phyloP scores from a whole-genome alignment of 2,888 invertebrate genomes.

The Archips xylosteana region DNA sequence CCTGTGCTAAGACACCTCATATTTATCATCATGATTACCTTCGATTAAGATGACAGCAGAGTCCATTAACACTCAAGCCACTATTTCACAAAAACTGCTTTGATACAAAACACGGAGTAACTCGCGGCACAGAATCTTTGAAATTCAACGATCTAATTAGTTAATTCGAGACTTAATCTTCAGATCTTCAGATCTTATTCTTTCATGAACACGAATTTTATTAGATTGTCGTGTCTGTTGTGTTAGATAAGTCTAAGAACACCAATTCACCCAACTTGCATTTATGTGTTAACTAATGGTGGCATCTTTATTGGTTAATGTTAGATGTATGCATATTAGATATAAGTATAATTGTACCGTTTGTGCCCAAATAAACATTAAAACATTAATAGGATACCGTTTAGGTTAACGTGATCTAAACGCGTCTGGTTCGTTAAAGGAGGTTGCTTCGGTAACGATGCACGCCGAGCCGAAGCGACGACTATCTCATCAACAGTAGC shows the following conservation, averaged over 20 bases:
- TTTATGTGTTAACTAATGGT: too few relatives aligned
- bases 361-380: too few relatives aligned
- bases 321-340: too few relatives aligned
- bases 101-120: conserved; percentile 10
- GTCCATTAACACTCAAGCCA: conserved; percentile 20
- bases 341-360: too few relatives aligned
- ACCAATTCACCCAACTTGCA: too few relatives aligned
- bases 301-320: too few relatives aligned
- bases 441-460: not conserved
- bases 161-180: conserved; percentile 14
- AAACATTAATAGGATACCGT: conserved; percentile 17
- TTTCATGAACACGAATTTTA: too few relatives aligned
- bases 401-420: conserved; percentile 16
- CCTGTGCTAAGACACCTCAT: not conserved
- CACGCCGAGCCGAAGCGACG: not conserved
- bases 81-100: conserved; percentile 15
- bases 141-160: conserved; percentile 23
- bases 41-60: conserved; percentile 17
- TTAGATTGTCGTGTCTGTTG: too few relatives aligned
- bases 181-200: too few relatives aligned
- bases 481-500: not conserved
- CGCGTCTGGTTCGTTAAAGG: conserved; percentile 7
- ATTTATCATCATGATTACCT: conserved; percentile 23
- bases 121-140: conserved; percentile 13
- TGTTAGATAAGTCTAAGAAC: too few relatives aligned